Conservation (phyloP, 2,113 vertebrate species). For the Heptranchias perlo region DNA sequence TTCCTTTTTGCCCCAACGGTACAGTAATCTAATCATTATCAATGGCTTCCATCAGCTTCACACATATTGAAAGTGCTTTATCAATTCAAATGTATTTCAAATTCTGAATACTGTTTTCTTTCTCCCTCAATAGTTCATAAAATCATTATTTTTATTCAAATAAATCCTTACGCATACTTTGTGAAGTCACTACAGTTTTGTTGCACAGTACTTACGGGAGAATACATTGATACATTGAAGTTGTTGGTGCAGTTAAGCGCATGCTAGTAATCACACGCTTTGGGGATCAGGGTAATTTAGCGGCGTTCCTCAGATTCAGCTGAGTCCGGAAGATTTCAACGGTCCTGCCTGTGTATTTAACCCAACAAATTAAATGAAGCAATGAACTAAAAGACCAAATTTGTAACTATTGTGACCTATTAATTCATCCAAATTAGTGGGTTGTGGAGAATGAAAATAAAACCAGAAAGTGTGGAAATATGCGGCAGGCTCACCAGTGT, state of each 20-base stretch:
- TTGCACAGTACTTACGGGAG: no score
- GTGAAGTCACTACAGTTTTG: background rate
- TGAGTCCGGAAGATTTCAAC: background rate
- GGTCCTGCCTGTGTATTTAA: background rate
- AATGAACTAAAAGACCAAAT: background rate
- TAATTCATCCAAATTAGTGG: background rate
- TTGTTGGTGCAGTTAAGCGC: background rate
- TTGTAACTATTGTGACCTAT: background rate
- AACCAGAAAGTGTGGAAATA: background rate
- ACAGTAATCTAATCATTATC: background rate
- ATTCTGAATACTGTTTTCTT: background rate
- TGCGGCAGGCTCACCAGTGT: background rate
- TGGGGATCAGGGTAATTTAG: background rate
- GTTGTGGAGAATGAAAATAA: background rate
- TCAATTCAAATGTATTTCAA: background rate
- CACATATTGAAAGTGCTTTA: background rate
- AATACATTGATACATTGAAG: background rate
- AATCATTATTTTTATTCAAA: background rate
- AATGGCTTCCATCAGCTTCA: background rate
- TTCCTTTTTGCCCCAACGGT: constrained; percentile 24
- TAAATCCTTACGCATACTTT: background rate
- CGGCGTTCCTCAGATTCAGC: background rate
- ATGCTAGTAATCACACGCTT: background rate
- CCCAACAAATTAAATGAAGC: background rate
- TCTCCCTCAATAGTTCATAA: background rate